Evolutionary conservation across 2,888 invertebrate genomes (phyloP).

Genomic region (Cylindroiulus punctatus): DNA sequence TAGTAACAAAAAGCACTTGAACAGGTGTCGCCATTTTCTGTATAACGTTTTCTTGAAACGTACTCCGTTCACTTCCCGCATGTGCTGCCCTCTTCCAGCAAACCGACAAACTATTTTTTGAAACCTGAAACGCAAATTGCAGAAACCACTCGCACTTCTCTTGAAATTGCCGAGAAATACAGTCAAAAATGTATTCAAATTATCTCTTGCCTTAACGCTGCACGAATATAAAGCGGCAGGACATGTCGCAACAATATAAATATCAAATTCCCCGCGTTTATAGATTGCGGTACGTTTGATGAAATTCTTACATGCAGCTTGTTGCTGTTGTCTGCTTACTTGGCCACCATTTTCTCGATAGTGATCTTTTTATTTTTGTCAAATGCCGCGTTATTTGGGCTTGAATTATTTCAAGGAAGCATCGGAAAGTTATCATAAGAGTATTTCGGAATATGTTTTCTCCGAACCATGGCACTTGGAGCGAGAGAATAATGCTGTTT

Average conservation of each 20-base stretch:
- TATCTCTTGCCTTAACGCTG: background rate
- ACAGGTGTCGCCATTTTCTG: too few species aligned
- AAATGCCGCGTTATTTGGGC: conserved; percentile 46
- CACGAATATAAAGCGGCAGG: background rate
- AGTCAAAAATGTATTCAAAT: background rate
- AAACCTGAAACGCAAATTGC: background rate
- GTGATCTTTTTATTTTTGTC: background rate
- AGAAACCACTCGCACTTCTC: too few species aligned
- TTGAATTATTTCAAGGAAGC: conserved; percentile 47
- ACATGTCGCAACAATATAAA: background rate
- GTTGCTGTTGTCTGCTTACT: background rate
- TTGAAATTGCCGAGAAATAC: too few species aligned
- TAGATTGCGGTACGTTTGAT: background rate
- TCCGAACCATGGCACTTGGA: conserved; percentile 21
- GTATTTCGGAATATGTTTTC: background rate
- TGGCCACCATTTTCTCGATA: background rate
- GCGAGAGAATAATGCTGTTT: background rate
- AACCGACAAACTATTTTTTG: background rate
- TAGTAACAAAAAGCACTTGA: too few species aligned
- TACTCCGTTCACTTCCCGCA: background rate
- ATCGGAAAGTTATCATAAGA: conserved; percentile 39
- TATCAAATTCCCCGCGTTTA: background rate
- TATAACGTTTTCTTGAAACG: background rate
- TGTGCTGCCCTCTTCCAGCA: background rate
- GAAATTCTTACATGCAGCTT: background rate